phyloP scores from a whole-genome alignment of 2,113 vertebrate genomes.

The Natator depressus region DNA sequence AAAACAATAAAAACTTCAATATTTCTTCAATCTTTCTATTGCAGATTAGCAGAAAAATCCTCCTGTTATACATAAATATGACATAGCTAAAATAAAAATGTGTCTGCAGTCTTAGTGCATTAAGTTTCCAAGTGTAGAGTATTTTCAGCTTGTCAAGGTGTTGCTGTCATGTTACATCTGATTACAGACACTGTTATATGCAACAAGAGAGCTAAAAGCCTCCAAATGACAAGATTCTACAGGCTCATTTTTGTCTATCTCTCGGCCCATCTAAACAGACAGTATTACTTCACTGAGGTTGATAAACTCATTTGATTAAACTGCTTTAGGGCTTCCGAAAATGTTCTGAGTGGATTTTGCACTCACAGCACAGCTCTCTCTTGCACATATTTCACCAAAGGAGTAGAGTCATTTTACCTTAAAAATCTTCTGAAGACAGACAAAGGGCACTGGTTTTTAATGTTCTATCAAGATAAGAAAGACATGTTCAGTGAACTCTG shows the following conservation, averaged over 20 bases:
- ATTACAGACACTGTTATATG: slow-evolving; percentile 19
- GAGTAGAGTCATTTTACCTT: background rate
- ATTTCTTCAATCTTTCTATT: background rate
- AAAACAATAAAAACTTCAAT: background rate
- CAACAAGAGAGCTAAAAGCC: slow-evolving; percentile 38
- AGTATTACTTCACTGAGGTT: background rate
- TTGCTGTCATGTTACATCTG: slow-evolving; percentile 59
- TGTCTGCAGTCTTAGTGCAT: slow-evolving; percentile 28
- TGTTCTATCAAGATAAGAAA: background rate
- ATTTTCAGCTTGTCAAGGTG: slow-evolving; percentile 57
- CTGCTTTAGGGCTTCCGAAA: slow-evolving; percentile 4
- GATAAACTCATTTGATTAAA: background rate
- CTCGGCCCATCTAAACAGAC: background rate
- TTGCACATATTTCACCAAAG: background rate
- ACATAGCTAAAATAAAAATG: slow-evolving; percentile 50
- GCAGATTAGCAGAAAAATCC: background rate
- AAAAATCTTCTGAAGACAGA: rapidly evolving
- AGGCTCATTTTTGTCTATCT: background rate
- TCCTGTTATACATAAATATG: slow-evolving; percentile 31
- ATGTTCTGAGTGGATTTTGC: background rate
- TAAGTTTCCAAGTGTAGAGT: slow-evolving; percentile 53
- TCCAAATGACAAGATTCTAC: background rate
- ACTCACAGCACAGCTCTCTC: background rate
- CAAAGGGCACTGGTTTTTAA: background rate
- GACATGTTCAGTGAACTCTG: background rate